Conservation (phyloP, 1,140 invertebrate genomes). For the Drosophila melanica region DNA sequence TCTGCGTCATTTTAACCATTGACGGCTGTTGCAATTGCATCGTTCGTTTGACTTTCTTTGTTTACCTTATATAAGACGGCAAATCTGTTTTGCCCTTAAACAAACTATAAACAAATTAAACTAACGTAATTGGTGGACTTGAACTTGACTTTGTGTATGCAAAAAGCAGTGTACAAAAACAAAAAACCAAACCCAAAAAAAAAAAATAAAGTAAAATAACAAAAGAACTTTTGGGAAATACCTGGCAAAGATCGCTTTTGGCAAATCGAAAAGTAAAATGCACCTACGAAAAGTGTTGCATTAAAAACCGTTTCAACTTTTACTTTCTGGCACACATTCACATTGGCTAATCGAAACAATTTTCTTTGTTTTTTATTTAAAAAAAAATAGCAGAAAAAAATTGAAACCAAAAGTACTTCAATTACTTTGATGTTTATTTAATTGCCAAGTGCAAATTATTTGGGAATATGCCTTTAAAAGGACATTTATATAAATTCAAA, state of each 20-base stretch:
- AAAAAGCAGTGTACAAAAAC: conserved; percentile 27
- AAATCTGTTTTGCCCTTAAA: conserved; percentile 51
- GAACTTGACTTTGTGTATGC: conserved; percentile 65
- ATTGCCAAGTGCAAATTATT: conserved; percentile 3
- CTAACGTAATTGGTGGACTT: conserved; percentile 52
- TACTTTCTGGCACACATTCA: conserved; percentile 72
- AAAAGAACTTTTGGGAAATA: conserved; percentile 63
- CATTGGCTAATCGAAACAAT: conserved; percentile 22
- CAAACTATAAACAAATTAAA: conserved; percentile 29
- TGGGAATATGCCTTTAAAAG: conserved; percentile 11
- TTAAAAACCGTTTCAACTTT: conserved; percentile 59
- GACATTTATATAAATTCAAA: neutral
- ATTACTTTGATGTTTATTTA: conserved; percentile 50
- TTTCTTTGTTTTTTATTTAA: conserved; percentile 26
- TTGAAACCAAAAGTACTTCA: conserved; percentile 22
- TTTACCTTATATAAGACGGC: conserved; percentile 53
- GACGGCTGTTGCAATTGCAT: conserved; percentile 56
- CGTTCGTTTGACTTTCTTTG: conserved; percentile 65
- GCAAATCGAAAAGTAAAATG: conserved; percentile 47
- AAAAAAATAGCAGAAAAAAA: neutral
- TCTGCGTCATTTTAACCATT: conserved; percentile 26
- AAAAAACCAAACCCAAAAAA: conserved; percentile 15
- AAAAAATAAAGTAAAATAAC: conserved; percentile 19
- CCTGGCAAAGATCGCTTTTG: conserved; percentile 68
- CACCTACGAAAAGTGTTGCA: conserved; percentile 32